Percentiles rank a stretch among this genome's conserved stretches.
These are phyloP conservation scores for Aplysia californica DNA, from an alignment of 1,140 invertebrate species.

Conservation along the genomic window DNA sequence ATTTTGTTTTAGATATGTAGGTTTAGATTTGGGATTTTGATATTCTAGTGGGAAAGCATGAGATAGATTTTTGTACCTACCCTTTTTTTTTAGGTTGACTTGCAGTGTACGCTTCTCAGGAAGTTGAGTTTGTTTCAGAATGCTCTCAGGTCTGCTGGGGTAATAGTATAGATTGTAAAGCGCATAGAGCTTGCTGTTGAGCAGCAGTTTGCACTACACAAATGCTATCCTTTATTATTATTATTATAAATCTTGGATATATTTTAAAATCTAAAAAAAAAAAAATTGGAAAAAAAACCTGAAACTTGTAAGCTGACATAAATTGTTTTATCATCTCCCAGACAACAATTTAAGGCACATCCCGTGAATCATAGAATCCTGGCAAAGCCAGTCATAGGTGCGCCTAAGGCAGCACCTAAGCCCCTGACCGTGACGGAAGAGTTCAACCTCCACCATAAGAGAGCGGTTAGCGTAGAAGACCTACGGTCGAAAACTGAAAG, in stretches of 20 bases:
- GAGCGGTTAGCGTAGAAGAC: conserved; percentile 6
- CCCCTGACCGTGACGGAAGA: conserved; percentile 49
- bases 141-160: no score
- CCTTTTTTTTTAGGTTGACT: background rate
- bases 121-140: no score
- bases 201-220: background rate
- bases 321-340: conserved; percentile 34
- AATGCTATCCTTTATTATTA: background rate
- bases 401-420: conserved; percentile 52
- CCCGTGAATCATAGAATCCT: conserved; percentile 61
- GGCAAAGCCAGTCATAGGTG: conserved; percentile 39
- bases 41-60: no score
- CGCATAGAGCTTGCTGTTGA: background rate
- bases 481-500: conserved; percentile 21
- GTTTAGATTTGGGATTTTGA: background rate
- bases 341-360: conserved; percentile 63
- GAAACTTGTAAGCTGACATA: background rate
- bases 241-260: background rate
- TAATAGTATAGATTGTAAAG: no score
- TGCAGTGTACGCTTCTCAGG: background rate
- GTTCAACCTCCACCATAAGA: conserved; percentile 50
- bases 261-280: background rate
- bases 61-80: background rate
- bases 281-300: background rate
- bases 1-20: background rate